Base-by-base conservation (phyloP, 2,797 vertebrate genomes). In the Bradypus variegatus region DNA sequence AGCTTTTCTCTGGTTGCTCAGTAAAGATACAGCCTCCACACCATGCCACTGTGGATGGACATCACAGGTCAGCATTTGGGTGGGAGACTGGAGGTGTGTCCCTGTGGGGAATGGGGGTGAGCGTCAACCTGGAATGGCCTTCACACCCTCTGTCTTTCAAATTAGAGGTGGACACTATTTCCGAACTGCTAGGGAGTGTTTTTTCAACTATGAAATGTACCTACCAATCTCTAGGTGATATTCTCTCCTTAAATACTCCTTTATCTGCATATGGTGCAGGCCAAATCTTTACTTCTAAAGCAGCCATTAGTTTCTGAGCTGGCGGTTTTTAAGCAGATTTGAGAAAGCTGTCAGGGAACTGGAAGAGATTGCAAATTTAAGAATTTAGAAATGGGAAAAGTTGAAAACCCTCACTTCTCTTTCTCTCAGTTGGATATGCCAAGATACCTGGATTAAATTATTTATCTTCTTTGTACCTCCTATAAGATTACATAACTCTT, bases 41-140 rank as follows among this genome's bases (percentile, higher is more conserved):
- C 18, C 23, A 2, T 6, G 4, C 16, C 7, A 3, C 33, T 36
- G 25, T 15, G 23, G 55, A 55, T 62, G 38, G 48, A 70, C 5
- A 6, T 6, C 16, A 36, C 45, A 69, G 72, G n/a, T 53, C 45
- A 48, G 65, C 58, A 23, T 58, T 58, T 67, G 48, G 48, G 38
- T 14, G 21, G 21, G 50, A 53, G 41, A 16, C 81, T 50, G 23
- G 31, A 53, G 62, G 53, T 1, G 8, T 14, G 45, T 88, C 62
- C 48, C 77, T 48, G n/a, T 8, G 36, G 60, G n/a, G 41, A 45
- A 53, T 6, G 18, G 7, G 3, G 15, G 19, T 65, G 70, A 36
- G 8, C 13, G 6, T 53, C 1, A 13, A 10, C 18, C 18, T 1
- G 11, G 41, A 8, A 2, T 8, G 64, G n/a, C 50, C n/a, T 29